Conservation (phyloP, 2,113 vertebrate species). For the Labeo rohita region DNA sequence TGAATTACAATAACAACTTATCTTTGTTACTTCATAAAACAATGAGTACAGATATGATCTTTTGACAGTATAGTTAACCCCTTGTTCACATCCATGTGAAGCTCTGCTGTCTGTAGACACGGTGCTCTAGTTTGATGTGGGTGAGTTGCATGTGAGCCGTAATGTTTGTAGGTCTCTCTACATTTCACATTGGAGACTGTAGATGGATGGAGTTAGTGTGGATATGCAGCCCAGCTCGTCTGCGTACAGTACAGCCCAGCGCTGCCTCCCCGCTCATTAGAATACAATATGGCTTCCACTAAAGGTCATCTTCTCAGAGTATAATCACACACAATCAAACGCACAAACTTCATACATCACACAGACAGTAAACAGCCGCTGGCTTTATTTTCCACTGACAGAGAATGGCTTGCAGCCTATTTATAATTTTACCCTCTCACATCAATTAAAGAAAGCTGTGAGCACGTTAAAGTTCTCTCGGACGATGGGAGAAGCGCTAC, state of each 20-base stretch:
- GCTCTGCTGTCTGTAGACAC: conserved; percentile 22
- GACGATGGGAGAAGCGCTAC: neutral
- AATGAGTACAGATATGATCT: neutral
- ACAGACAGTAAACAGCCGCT: conserved; percentile 94
- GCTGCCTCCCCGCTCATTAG: conserved; percentile 99
- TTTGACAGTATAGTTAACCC: neutral
- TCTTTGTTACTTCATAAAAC: neutral
- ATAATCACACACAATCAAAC: conserved; percentile 99
- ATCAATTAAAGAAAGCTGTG: conserved; percentile 67
- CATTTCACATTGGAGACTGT: conserved; percentile 38
- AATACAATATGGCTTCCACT: conserved; percentile 98
- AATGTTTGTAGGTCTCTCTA: conserved; percentile 40
- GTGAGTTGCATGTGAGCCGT: conserved; percentile 28
- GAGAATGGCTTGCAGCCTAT: conserved; percentile 83
- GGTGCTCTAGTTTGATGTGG: conserved; percentile 47
- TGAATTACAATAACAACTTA: neutral
- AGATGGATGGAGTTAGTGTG: conserved; percentile 50
- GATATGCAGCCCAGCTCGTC: conserved; percentile 43
- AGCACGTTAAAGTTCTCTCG: conserved; percentile 48
- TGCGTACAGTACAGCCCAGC: conserved; percentile 80
- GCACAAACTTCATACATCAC: conserved; percentile 99
- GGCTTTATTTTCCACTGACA: conserved; percentile 93
- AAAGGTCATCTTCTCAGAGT: conserved; percentile 99
- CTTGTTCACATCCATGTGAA: conserved; percentile 28
- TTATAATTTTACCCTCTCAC: conserved; percentile 80